Conservation (phyloP, 2,113 vertebrate genomes). For the Dascyllus trimaculatus region DNA sequence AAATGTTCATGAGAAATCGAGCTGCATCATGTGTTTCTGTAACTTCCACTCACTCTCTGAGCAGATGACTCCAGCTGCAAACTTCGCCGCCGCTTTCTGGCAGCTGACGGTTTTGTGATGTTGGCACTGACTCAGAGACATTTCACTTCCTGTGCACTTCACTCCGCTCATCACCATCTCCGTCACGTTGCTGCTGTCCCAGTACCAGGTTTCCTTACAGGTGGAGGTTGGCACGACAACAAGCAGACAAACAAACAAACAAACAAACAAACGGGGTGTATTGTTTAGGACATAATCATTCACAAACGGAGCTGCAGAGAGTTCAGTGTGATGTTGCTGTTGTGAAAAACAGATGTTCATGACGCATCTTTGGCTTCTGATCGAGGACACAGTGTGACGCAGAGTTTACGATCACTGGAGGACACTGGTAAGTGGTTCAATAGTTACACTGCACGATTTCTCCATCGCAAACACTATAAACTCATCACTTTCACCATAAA, state of each 20-base stretch:
- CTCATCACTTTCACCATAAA: background rate
- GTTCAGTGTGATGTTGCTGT: background rate
- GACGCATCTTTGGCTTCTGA: conserved; percentile 37
- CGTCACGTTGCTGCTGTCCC: conserved; percentile 93
- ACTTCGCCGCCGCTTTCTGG: conserved; percentile 88
- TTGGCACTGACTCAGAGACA: conserved; percentile 92
- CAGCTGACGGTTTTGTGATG: conserved; percentile 90
- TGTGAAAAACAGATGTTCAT: conserved; percentile 51
- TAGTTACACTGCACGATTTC: background rate
- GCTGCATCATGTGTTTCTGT: background rate
- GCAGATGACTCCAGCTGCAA: conserved; percentile 95
- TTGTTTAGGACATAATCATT: conserved; percentile 19
- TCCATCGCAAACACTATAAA: background rate
- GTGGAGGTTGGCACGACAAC: no score
- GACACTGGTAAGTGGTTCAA: background rate
- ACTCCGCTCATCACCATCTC: conserved; percentile 96
- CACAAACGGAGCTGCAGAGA: conserved; percentile 14
- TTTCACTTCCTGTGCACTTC: conserved; percentile 90
- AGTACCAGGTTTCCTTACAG: conserved; percentile 98
- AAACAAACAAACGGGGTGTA: background rate
- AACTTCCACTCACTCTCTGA: conserved; percentile 91
- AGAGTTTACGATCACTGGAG: conserved; percentile 6
- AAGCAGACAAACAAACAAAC: background rate
- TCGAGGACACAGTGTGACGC: background rate
- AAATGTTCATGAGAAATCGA: no score